Base-by-base conservation (phyloP, 2,888 invertebrate genomes). In the Oasisia sp. region DNA sequence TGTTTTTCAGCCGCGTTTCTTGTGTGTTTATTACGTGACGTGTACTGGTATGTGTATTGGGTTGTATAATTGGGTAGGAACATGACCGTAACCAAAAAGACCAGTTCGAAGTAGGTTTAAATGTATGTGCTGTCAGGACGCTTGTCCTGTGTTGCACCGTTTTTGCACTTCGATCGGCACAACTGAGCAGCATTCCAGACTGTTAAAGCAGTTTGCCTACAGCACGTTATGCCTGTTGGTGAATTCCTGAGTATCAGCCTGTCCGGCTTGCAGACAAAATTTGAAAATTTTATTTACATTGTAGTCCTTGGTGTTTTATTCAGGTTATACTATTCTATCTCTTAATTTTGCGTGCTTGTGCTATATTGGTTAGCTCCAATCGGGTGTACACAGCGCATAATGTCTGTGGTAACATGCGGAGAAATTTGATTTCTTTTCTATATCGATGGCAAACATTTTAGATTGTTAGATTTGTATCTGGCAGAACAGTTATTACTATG, bases 1-100 rank as follows among this genome's bases (percentile, higher is more conserved):
- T 74, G 74, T 74, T 74, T 74, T 74, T 74, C 74, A 74, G 74
- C n/a, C 74, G 74, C 74, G 74, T 74, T 74, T 74, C 74, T 74
- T 74, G 74, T 74, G 74, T 74, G 74, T 74, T 74, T 74, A 74
- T 74, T 74, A 74, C 27, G 74, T 74, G 74, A 74, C n/a, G 74
- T 74, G 74, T 74, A 74, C 74, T 74, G 74, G 74, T 74, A 74
- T 74, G 74, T 74, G 74, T 74, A 74, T 74, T 74, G 74, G 74
- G 74, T 74, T 74, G 74, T 74, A 74, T 74, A 74, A 74, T 74
- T 74, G 74, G 74, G 74, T 74, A 74, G 14, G 74, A 74, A 74
- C 74, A 74, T 74, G 74, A 74, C 74, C 74, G 74, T 74, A 74
- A 74, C 74, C 74, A 74, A 74, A 50, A 74, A n/a, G 74, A 74